These are phyloP conservation scores for Thamnophis elegans DNA, from an alignment of 2,797 vertebrate genomes.

Conservation along the genomic window DNA sequence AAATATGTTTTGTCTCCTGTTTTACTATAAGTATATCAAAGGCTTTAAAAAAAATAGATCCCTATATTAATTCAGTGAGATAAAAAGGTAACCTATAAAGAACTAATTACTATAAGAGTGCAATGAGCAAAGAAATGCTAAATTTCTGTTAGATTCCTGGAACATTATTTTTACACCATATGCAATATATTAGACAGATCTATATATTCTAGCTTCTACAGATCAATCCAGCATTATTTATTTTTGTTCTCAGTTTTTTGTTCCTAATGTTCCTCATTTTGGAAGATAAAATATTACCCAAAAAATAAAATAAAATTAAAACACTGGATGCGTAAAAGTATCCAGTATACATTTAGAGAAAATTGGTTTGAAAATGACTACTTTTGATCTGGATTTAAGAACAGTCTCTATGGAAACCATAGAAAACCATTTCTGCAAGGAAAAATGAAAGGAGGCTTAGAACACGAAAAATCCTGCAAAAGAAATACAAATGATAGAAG, in stretches of 20 bases:
- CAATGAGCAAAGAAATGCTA: background rate
- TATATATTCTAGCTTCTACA: background rate
- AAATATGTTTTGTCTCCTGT: background rate
- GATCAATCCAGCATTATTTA: background rate
- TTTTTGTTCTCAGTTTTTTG: background rate
- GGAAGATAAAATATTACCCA: background rate
- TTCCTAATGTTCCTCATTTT: background rate
- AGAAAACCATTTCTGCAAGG: background rate
- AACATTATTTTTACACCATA: background rate
- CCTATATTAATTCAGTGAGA: background rate
- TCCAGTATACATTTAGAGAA: background rate
- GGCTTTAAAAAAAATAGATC: background rate
- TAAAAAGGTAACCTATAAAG: background rate
- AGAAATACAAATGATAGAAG: background rate
- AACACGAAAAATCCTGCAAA: background rate
- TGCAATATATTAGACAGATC: background rate
- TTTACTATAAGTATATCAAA: background rate
- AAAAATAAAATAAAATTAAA: background rate
- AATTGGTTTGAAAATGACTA: background rate
- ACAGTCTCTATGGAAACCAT: conserved; percentile 9
- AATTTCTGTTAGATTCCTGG: background rate
- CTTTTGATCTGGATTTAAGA: conserved; percentile 2
- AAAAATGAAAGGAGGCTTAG: background rate
- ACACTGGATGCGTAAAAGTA: background rate
- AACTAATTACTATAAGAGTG: background rate